Evolutionary conservation across 2,797 vertebrate genomes (phyloP), one percentile per base, ranked within the genome.

Genomic region (Notoglanidium macrostoma): DNA sequence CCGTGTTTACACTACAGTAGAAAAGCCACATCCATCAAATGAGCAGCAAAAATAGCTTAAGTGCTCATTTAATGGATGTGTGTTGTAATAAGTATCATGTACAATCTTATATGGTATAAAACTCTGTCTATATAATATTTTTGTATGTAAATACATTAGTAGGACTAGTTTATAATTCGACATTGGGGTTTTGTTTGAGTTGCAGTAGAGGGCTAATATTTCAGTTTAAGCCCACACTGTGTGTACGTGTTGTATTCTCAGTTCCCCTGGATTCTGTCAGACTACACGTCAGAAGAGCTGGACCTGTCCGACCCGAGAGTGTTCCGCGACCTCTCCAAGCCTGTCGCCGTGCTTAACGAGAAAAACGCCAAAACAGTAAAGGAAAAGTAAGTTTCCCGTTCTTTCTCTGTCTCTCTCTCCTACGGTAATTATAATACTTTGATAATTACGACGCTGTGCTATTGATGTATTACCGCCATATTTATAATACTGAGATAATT

Each of bases 211-310:
- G 14, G 6, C 29, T 32, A 15, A 17, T 63, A 9, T 67, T 67
- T 67, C 32, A 70, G 17, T 1, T 40, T 70, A 40, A 35, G 3
- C 40, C 35, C 35, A 35, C 35, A 35, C 35, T 55, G 51, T 57
- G 51, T 85, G 68, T 77, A 67, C 63, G 76, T 32, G 29, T 40
- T 35, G 17, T 59, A 1, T 85, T 7, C 59, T 51, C 85, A 99
- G 98, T 99, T 99, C 89, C 98, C 98, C 51, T 99, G 98, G 98
- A 96, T 99, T 92, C 94, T 99, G 57, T 94, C 90, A 2, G 98
- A 99, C 94, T 99, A 99, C 92, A 98, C 96, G 0, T 99, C 98
- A 65, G 97, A 98, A 90, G 97, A 98, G 87, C 93, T 99, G 93
- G 97, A 99, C 91, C 93, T 99, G 89, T 97, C 96, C 46, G 97